Base-by-base conservation (phyloP, 2,797 vertebrate species). In the Siniperca scherzeri region DNA sequence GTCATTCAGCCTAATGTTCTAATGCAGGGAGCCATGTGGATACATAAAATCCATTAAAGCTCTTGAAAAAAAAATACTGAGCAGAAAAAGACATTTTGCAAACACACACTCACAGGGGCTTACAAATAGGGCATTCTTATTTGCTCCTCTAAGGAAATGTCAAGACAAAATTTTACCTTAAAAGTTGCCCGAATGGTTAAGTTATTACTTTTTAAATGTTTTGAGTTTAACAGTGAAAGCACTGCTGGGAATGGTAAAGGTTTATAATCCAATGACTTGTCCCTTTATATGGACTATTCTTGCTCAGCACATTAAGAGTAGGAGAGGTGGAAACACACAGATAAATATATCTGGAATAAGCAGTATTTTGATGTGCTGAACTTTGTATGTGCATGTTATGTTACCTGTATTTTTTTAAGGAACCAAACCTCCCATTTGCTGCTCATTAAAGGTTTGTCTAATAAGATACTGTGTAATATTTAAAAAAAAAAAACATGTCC, bases 1-100 rank as follows among this genome's bases (percentile, higher is more conserved):
- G 90, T 93, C 92, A 89, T 95, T 94, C 92, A 89, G 90, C 90
- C 90, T 95, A 95, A 96, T 95, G 95, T 93, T 92, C 92, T 89
- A 90, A 94, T 92, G 92, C 88, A 91, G 91, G 94, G 93, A 92
- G 89, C 88, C 92, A 69, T 87, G 93, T 88, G 89, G 90, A 89
- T 92, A 80, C 92, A 93, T 72, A 89, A 89, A 90, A 93, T 82
- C 94, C 93, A 95, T 94, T 94, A 95, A 89, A 87, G 86, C 86
- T 83, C 85, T 80, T 61, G 74, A 77, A 62, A 68, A 72, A 75
- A 82, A 80, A 89, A 88, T 27, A 74, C 68, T 22, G 68, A 77
- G 68, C 38, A 78, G 59, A 82, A 85, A 87, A 85, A 80, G 33
- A 86, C 40, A 86, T 89, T 88, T 89, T 78, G 65, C 65, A 79